Evolutionary conservation across 2,113 vertebrate genomes (phyloP), one percentile per base, ranked within the genome.

Genomic region (Himantopus leucocephalus): DNA sequence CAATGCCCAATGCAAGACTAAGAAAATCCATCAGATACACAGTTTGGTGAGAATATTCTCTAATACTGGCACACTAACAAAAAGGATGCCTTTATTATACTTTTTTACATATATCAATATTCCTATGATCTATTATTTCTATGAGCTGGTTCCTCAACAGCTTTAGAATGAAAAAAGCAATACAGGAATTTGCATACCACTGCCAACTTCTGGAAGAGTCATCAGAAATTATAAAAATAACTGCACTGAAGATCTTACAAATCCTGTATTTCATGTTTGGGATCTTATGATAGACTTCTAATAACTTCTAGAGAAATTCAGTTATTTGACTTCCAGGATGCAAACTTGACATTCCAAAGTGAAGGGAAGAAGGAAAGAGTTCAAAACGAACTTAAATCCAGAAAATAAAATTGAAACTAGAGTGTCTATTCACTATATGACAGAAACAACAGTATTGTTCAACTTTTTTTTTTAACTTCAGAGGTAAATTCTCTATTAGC

Each of bases 161-260:
- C 34, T 90, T 95, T 17, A 84, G 94, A 95, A 96, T 59, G 27
- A 96, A 96, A 94, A 88, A 74, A 95, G 80, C 37, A 78, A 73
- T 76, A 39, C 22, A 85, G 58, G 84, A 97, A 94, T 95, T 82
- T 87, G 52, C 55, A 85, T 32, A 81, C 64, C 55, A 91, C 41
- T 82, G 90, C 80, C 92, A 92, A 66, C 60, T 94, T 96, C 94
- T 94, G 85, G 56, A 92, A 97, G 93, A 94, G 58, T 63, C 67
- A 93, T 95, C 83, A 92, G 75, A 91, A 90, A 72, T 90, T 72
- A 85, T 50, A 96, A 88, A 97, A 97, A 91, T 85, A 97, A 68
- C 79, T 92, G 59, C 62, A 78, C n/a, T 75, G 83, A 95, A 72
- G 58, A 95, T 56, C 80, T 96, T 88, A 47, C 55, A 87, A 96